phyloP scores from a whole-genome alignment of 2,113 vertebrate genomes.

The Malurus elegans region DNA sequence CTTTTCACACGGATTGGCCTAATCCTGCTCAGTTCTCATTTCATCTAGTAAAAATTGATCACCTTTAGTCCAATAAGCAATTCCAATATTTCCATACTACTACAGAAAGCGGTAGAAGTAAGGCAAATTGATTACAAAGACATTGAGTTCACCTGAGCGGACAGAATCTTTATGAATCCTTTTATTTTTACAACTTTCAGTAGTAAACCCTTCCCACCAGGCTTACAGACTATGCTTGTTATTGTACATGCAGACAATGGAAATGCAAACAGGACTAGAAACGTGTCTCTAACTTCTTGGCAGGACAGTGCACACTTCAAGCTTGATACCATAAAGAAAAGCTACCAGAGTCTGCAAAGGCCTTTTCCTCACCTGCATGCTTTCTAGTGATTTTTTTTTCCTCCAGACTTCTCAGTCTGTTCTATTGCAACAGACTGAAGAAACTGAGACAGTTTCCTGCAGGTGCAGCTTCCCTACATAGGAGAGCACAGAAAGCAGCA shows the following conservation, averaged over 20 bases:
- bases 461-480: background rate
- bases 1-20: background rate
- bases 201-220: background rate
- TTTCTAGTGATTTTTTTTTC: background rate
- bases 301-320: background rate
- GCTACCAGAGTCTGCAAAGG: background rate
- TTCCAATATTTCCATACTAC: conserved; percentile 19
- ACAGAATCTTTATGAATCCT: conserved; percentile 21
- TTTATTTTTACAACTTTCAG: conserved; percentile 44
- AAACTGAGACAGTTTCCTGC: background rate
- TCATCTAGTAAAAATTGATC: conserved; percentile 1
- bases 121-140: conserved; percentile 37
- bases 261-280: background rate
- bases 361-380: background rate
- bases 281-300: background rate
- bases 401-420: background rate
- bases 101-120: background rate
- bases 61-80: conserved; percentile 48
- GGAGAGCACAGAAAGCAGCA: background rate
- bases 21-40: background rate
- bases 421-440: background rate
- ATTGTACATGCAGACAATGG: background rate
- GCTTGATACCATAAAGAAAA: background rate
- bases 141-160: background rate
- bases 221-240: background rate